Base-by-base conservation (phyloP, 2,797 vertebrate species). In the Phalloptychus januarius region DNA sequence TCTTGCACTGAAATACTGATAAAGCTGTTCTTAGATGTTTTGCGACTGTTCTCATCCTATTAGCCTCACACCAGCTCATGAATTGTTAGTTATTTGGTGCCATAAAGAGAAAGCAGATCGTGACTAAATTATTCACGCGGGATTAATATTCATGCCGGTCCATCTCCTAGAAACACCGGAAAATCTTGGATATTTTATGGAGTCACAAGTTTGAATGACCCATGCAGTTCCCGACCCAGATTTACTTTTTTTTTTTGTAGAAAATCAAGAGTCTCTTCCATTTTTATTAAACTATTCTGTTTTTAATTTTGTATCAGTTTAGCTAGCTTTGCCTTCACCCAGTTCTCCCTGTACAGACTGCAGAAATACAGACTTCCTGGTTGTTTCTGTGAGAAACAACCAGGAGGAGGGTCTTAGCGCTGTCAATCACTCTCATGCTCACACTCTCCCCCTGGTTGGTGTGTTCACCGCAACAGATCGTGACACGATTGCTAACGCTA, bases 101-200 rank as follows among this genome's bases (percentile, higher is more conserved):
- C 80, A 46, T 85, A 86, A 79, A 84, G 71, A 80, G 78, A 75
- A 65, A 74, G 67, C 80, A 86, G 85, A 81, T 77, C 88, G 79
- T 50, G 6, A 75, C 31, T 92, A 48, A 75, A 91, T 91, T 89
- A 91, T 91, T 92, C 74, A 93, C 84, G 4, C 70, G 16, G 54
- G 83, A 87, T 93, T 88, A 87, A 90, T 91, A 93, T 90, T 88
- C 52, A 88, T 90, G 82, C 70, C 36, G 8, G 44, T 77, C 54
- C 72, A 84, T 88, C 79, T 85, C 70, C 73, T 20, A 45, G 71
- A 84, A 85, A 79, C 75, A 88, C 87, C 79, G 90, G 74, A 87
- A 82, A 79, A 82, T 81, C 61, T 75, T 89, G 5, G 83, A 90
- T 91, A 82, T 86, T 91, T 91, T 20, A 91, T 72, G 69, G 50